Conservation (phyloP, 2,113 vertebrate genomes). For the Mellivora capensis region DNA sequence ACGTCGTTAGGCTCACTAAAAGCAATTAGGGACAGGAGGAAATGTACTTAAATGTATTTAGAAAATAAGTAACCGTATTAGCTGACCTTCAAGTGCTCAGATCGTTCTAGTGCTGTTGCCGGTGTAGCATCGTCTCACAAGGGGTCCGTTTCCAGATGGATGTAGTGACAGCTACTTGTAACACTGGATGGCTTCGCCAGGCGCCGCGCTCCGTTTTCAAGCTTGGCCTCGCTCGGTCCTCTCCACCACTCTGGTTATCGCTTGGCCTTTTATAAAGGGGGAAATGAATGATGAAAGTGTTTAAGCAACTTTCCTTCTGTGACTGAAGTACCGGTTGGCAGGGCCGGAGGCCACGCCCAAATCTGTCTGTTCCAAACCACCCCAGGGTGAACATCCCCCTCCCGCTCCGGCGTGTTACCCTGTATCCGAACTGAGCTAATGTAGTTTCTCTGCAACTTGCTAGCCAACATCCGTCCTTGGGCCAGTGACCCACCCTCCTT, state of each 20-base stretch:
- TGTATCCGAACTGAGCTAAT: not conserved
- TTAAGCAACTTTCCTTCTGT: not conserved
- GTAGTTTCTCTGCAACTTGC: not conserved
- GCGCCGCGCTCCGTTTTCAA: not conserved
- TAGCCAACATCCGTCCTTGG: not conserved
- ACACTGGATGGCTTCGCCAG: not conserved
- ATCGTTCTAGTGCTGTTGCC: not conserved
- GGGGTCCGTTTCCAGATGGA: not conserved
- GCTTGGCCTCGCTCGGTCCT: not conserved
- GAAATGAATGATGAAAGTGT: not conserved
- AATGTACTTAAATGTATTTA: not conserved
- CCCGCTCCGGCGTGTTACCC: not conserved
- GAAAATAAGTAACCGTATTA: conserved; percentile 7
- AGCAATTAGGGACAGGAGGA: conserved; percentile 5
- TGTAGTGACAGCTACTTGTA: not conserved
- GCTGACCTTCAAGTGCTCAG: not conserved
- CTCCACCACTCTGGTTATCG: not conserved
- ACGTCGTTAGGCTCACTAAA: not conserved
- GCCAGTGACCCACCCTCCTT: not conserved
- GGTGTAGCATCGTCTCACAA: not conserved
- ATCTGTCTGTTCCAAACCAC: not conserved
- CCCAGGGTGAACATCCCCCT: not conserved
- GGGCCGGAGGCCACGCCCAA: not conserved
- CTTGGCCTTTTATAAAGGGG: not conserved
- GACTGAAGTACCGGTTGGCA: not conserved